Percentiles rank a stretch among this genome's conserved stretches.
Evolutionary conservation across 2,888 invertebrate genomes (phyloP).

Genomic region (Thymelicus lineola): DNA sequence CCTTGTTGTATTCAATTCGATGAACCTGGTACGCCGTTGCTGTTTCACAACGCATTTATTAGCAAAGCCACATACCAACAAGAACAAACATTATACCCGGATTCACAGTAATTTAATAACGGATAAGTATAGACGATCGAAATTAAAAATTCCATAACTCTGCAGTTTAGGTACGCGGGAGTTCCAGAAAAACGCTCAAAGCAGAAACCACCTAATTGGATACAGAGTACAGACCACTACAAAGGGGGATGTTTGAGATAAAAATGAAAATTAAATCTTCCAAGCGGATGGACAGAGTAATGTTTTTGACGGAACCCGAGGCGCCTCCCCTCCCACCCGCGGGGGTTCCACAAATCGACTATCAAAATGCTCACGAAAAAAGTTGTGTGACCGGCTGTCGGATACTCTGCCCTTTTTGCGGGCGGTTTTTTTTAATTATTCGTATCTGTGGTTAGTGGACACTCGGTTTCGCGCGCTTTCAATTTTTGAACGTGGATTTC

Average conservation of each 20-base stretch:
- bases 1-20: no score
- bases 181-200: constrained; percentile 79
- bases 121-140: constrained; percentile 50
- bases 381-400: constrained; percentile 71
- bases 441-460: constrained; percentile 48
- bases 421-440: constrained; percentile 60
- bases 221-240: constrained; percentile 82
- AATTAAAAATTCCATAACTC: constrained; percentile 83
- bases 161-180: constrained; percentile 58
- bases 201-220: constrained; percentile 77
- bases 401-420: constrained; percentile 59
- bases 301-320: constrained; percentile 83
- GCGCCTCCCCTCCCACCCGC: constrained; percentile 52
- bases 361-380: constrained; percentile 81
- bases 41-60: neutral
- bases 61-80: neutral
- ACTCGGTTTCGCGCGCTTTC: constrained; percentile 34
- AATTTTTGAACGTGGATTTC: constrained; percentile 33
- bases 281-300: constrained; percentile 83
- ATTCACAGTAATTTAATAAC: constrained; percentile 30
- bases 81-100: neutral
- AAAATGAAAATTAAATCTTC: constrained; percentile 87
- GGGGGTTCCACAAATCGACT: constrained; percentile 80
- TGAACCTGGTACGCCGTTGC: no score
- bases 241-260: constrained; percentile 85